Percentiles rank a stretch among this genome's conserved stretches.
phyloP scores from a whole-genome alignment of 2,113 vertebrate genomes.

The Ammospiza nelsoni region DNA sequence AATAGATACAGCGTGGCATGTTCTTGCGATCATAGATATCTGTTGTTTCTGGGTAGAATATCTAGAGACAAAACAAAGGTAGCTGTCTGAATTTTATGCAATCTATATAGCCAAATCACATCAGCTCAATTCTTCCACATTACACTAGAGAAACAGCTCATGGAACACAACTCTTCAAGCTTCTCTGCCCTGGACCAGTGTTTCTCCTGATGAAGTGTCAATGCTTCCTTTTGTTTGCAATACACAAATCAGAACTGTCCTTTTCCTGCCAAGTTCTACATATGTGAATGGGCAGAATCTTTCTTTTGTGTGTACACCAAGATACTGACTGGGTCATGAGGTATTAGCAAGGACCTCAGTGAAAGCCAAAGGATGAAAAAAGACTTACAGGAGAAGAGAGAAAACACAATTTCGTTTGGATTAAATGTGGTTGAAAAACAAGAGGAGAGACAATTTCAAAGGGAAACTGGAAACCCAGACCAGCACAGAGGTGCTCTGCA shows the following conservation, averaged over 20 bases:
- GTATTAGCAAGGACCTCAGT: accelerated
- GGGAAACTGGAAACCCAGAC: neutral
- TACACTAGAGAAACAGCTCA: neutral
- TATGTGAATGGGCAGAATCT: neutral
- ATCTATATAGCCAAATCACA: neutral
- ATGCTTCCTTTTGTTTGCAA: neutral
- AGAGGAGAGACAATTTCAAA: neutral
- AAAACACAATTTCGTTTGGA: neutral
- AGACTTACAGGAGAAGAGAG: neutral
- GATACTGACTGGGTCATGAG: neutral
- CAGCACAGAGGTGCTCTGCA: neutral
- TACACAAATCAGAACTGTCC: neutral
- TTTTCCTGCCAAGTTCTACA: neutral
- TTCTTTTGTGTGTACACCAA: neutral
- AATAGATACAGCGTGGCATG: slow-evolving; percentile 98
- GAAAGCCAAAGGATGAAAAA: neutral
- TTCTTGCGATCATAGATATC: slow-evolving; percentile 99
- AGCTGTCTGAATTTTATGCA: neutral
- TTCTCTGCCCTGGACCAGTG: neutral
- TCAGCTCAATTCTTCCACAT: neutral
- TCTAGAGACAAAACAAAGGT: slow-evolving; percentile 78
- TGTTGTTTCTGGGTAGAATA: slow-evolving; percentile 98
- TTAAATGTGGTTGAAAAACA: neutral
- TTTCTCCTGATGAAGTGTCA: neutral
- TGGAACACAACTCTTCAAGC: neutral